phyloP scores from a whole-genome alignment of 2,888 invertebrate genomes.

The Sinotaia quadrata region DNA sequence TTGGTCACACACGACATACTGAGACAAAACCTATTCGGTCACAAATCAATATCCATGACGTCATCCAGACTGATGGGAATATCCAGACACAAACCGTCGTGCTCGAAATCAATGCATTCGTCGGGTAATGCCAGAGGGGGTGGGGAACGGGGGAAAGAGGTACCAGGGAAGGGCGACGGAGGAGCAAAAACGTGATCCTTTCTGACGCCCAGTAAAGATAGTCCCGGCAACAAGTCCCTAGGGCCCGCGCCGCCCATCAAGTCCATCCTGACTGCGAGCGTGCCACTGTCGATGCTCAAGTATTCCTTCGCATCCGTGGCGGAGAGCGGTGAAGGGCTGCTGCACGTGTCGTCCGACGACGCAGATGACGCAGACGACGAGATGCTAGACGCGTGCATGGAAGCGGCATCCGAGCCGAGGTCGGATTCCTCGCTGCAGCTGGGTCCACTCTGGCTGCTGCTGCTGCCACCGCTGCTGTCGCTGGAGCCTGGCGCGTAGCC shows the following conservation, averaged over 20 bases:
- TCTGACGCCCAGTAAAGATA: conserved; percentile 18
- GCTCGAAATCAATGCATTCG: conserved; percentile 15
- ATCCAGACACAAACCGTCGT: conserved; percentile 4
- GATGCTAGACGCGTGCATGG: neutral
- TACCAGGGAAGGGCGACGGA: conserved; percentile 11
- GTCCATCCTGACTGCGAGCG: neutral
- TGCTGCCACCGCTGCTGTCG: neutral
- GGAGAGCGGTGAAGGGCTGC: conserved; percentile 8
- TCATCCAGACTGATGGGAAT: conserved; percentile 6
- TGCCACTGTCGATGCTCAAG: neutral
- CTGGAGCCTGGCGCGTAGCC: conserved; percentile 46
- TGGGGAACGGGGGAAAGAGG: conserved; percentile 16
- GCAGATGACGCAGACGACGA: conserved; percentile 4
- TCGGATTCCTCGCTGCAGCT: conserved; percentile 16
- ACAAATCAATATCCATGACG: conserved; percentile 10
- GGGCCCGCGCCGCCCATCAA: neutral
- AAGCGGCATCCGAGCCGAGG: conserved; percentile 12
- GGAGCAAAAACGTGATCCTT: conserved; percentile 4
- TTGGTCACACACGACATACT: no score
- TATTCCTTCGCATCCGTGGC: conserved; percentile 17
- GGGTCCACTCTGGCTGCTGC: neutral
- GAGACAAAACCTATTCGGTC: no score
- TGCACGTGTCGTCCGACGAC: conserved; percentile 19
- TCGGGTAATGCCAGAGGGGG: conserved; percentile 18
- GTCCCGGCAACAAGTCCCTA: neutral